These are phyloP conservation scores for Rhagium mordax DNA, from an alignment of 2,888 invertebrate genomes.

Conservation along the genomic window DNA sequence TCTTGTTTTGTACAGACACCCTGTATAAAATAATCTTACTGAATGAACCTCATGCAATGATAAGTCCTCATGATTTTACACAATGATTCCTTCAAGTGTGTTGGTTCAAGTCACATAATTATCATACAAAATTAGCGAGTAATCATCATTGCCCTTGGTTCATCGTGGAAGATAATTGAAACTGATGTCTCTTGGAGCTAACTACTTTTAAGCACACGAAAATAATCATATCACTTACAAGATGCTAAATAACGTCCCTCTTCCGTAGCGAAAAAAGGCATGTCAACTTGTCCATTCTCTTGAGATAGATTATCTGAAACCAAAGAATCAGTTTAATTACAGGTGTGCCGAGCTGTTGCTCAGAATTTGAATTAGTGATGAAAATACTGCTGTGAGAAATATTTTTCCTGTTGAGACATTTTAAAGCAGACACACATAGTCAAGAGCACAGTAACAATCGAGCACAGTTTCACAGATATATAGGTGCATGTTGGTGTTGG, in stretches of 20 bases:
- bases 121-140: too few species aligned
- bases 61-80: too few species aligned
- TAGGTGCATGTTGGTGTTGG: slow-evolving; percentile 27
- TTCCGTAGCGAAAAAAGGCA: slow-evolving; percentile 88
- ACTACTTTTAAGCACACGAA: background rate
- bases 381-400: slow-evolving; percentile 41
- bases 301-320: slow-evolving; percentile 65
- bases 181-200: too few species aligned
- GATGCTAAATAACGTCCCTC: slow-evolving; percentile 91
- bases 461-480: slow-evolving; percentile 19
- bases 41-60: too few species aligned
- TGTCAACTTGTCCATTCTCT: slow-evolving; percentile 75
- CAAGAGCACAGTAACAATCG: slow-evolving; percentile 30
- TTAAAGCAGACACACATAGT: slow-evolving; percentile 36
- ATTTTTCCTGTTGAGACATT: slow-evolving; percentile 32
- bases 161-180: too few species aligned
- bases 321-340: slow-evolving; percentile 52
- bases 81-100: too few species aligned
- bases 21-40: too few species aligned
- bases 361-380: slow-evolving; percentile 23
- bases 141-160: too few species aligned
- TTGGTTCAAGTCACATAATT: too few species aligned
- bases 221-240: slow-evolving; percentile 75
- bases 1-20: too few species aligned
- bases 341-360: background rate